Evolutionary conservation across 2,888 invertebrate species (phyloP).

Genomic region (Neoitamus cyanurus): DNA sequence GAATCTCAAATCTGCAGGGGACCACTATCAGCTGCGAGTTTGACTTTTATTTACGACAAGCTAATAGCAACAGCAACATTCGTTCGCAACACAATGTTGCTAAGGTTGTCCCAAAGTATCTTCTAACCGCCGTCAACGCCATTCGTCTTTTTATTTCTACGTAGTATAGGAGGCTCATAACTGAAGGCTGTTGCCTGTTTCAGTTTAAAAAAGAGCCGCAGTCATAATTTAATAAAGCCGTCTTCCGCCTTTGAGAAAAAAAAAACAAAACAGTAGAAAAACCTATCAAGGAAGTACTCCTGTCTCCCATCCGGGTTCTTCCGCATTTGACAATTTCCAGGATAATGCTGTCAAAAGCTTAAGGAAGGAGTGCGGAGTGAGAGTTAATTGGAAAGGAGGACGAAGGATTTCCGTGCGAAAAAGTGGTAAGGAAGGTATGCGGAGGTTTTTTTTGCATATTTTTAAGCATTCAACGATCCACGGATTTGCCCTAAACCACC

Average conservation of each 20-base stretch:
- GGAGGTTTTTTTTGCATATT: not conserved
- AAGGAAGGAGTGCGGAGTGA: not conserved
- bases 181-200: not conserved
- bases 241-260: not conserved
- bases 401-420: slow-evolving; percentile 18
- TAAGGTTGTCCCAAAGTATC: not conserved
- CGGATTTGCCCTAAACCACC: not conserved
- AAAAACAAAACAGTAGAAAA: not conserved
- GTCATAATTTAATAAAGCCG: not conserved
- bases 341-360: slow-evolving; percentile 12
- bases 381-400: not conserved
- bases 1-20: not conserved
- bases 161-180: not conserved
- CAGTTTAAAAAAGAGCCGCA: not conserved
- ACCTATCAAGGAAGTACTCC: not conserved
- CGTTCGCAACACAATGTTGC: not conserved
- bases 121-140: not conserved
- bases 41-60: not conserved
- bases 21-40: not conserved
- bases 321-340: slow-evolving; percentile 7
- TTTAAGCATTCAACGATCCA: not conserved
- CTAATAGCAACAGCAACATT: not conserved
- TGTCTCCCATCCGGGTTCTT: not conserved
- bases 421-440: slow-evolving; percentile 36
- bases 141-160: not conserved